These are phyloP conservation scores for Deroplatys truncata DNA, from an alignment of 2,888 invertebrate genomes.

Conservation along the genomic window DNA sequence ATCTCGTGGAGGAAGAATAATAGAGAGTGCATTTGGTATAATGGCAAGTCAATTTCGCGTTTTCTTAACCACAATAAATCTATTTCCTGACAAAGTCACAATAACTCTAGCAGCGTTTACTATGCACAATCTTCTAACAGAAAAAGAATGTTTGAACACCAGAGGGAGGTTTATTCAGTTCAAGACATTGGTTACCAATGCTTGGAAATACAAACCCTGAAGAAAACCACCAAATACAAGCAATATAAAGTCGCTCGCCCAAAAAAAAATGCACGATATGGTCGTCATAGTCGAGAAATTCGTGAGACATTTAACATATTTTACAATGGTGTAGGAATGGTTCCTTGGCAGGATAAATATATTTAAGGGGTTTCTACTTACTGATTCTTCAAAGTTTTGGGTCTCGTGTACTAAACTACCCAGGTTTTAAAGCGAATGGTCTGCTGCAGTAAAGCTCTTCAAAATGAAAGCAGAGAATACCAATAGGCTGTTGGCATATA, in stretches of 20 bases:
- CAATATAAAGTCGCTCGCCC: not conserved
- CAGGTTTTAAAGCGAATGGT: too few species aligned
- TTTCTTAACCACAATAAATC: conserved; percentile 28
- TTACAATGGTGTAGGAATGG: not conserved
- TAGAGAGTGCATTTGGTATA: conserved; percentile 30
- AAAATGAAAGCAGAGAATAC: too few species aligned
- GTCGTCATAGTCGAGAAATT: not conserved
- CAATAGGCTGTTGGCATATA: too few species aligned
- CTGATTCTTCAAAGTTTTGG: too few species aligned
- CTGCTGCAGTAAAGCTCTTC: too few species aligned
- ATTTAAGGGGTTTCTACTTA: not conserved
- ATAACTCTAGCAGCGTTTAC: conserved; percentile 16
- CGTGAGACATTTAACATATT: not conserved
- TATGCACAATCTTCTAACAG: conserved; percentile 26
- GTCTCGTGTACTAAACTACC: too few species aligned
- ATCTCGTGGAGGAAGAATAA: conserved; percentile 23
- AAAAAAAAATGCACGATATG: not conserved
- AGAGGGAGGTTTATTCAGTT: not conserved
- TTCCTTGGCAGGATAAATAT: not conserved
- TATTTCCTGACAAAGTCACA: conserved; percentile 24
- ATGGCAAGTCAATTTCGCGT: conserved; percentile 30
- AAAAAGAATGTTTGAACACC: not conserved
- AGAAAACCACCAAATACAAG: not conserved
- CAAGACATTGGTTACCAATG: not conserved
- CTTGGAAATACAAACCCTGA: not conserved